phyloP scores from a whole-genome alignment of 1,140 invertebrate species.

The Battus philenor region DNA sequence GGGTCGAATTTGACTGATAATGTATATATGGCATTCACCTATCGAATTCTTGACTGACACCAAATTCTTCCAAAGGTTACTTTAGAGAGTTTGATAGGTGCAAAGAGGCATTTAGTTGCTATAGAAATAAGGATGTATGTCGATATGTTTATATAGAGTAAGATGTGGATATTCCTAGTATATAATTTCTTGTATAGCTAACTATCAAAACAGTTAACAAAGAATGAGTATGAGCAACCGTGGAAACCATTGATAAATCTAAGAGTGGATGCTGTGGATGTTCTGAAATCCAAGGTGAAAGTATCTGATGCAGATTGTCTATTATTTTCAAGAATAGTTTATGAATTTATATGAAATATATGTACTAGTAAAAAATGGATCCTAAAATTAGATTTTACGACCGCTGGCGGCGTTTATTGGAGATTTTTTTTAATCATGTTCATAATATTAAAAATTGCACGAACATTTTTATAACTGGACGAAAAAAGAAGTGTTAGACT shows the following conservation, averaged over 20 bases:
- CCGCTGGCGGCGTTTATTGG: conserved; percentile 52
- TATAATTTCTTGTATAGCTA: conserved; percentile 66
- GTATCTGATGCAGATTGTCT: conserved; percentile 20
- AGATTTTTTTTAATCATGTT: conserved; percentile 19
- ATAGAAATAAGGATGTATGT: conserved; percentile 66
- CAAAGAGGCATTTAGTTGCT: conserved; percentile 62
- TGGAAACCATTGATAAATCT: conserved; percentile 42
- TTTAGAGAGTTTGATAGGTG: conserved; percentile 59
- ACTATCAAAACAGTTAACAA: conserved; percentile 52
- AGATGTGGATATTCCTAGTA: conserved; percentile 71
- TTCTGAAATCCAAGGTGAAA: conserved; percentile 36
- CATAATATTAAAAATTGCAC: not conserved
- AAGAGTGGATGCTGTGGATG: too few relatives aligned
- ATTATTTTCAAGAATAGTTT: conserved; percentile 18
- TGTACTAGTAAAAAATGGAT: conserved; percentile 14
- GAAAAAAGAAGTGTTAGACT: not conserved
- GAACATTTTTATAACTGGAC: not conserved
- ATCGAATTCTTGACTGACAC: conserved; percentile 54
- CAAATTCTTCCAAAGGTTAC: conserved; percentile 68
- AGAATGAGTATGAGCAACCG: conserved; percentile 37
- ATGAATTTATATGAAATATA: conserved; percentile 22
- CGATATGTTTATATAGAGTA: conserved; percentile 73
- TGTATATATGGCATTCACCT: conserved; percentile 64
- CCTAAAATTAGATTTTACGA: conserved; percentile 16
- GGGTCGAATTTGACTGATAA: conserved; percentile 52